These are phyloP conservation scores for Nephrotoma flavescens DNA, from an alignment of 2,888 invertebrate genomes.

Conservation along the genomic window DNA sequence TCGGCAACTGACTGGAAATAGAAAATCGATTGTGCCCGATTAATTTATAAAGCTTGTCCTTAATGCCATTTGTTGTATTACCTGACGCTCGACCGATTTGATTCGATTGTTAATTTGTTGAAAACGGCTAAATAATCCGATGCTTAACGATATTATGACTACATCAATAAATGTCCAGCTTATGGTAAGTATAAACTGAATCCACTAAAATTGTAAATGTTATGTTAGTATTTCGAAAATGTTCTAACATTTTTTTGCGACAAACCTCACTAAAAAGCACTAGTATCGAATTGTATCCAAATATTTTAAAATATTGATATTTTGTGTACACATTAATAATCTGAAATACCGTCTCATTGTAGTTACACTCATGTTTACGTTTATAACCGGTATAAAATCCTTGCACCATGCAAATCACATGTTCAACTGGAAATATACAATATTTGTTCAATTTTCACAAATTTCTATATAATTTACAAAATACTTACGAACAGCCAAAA, in stretches of 20 bases:
- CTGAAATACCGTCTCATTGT: background rate
- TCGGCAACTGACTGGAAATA: background rate
- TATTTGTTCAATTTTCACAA: background rate
- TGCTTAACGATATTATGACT: background rate
- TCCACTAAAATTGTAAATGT: background rate
- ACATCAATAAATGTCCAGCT: background rate
- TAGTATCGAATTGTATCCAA: background rate
- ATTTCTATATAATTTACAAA: background rate
- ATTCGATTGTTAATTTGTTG: background rate
- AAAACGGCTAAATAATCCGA: background rate
- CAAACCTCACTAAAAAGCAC: background rate
- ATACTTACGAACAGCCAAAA: background rate
- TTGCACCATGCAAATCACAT: background rate
- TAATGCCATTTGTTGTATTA: background rate
- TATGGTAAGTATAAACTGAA: background rate
- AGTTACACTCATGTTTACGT: background rate
- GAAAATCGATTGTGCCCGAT: background rate
- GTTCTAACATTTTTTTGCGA: background rate
- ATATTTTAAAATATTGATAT: background rate
- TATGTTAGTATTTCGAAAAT: background rate
- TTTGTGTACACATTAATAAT: background rate
- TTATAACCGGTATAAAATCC: background rate
- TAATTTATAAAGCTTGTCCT: background rate
- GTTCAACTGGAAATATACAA: background rate
- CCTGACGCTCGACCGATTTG: background rate